Evolutionary conservation across 2,113 vertebrate species (phyloP).

Genomic region (Pholis gunnellus): DNA sequence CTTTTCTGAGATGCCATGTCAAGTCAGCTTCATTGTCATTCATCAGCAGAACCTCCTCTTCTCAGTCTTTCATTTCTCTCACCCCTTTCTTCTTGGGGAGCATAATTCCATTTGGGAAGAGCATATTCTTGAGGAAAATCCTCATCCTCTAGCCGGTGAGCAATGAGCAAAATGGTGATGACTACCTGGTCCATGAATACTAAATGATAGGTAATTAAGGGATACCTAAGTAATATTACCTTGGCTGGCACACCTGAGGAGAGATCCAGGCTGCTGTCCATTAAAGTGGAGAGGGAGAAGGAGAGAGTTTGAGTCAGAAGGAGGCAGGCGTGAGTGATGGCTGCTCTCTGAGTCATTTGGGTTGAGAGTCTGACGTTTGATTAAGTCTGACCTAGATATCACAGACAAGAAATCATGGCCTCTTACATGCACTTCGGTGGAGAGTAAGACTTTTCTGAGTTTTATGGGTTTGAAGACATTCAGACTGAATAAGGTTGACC

Average conservation of each 20-base stretch:
- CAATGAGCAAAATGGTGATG: constrained; percentile 67
- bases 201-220: constrained; percentile 82
- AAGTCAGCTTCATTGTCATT: constrained; percentile 54
- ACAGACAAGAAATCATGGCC: constrained; percentile 57
- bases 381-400: constrained; percentile 80
- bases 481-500: constrained; percentile 33
- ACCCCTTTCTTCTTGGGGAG: constrained; percentile 2
- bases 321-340: constrained; percentile 69
- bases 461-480: constrained; percentile 47
- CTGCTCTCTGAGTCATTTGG: constrained; percentile 71
- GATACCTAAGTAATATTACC: constrained; percentile 79
- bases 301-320: constrained; percentile 46
- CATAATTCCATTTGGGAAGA: constrained; percentile 54
- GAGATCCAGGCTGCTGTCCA: constrained; percentile 54
- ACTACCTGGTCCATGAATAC: constrained; percentile 79
- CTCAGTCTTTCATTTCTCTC: constrained; percentile 45
- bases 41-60: constrained; percentile 35
- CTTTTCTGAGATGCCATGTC: constrained; percentile 26
- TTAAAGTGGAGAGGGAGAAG: constrained; percentile 50
- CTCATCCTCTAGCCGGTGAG: constrained; percentile 51
- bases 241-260: constrained; percentile 68
- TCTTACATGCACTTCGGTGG: constrained; percentile 43
- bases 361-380: constrained; percentile 72
- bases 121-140: constrained; percentile 51
- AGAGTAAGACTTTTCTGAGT: constrained; percentile 43